A percentile compares a stretch with the other conserved stretches of the same genome.
Evolutionary conservation across 2,888 invertebrate genomes (phyloP).

Genomic region (Dastarcus helophoroides): DNA sequence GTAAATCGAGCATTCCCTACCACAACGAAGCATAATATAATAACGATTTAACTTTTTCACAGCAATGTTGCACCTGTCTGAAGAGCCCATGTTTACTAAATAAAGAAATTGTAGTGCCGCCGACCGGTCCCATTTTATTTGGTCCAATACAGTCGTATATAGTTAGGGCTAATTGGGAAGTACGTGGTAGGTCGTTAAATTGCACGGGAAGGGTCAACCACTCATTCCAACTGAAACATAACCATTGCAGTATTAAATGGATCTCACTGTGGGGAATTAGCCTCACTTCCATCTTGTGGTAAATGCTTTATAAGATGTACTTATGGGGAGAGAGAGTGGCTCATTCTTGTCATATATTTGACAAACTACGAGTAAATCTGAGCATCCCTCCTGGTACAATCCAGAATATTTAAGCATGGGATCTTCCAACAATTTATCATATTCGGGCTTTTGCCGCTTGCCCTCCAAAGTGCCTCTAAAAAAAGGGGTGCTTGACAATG

Average conservation of each 20-base stretch:
- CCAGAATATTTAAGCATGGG: constrained; percentile 88
- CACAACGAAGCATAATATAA: background rate
- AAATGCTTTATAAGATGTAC: constrained; percentile 87
- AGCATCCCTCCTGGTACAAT: constrained; percentile 69
- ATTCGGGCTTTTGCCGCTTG: constrained; percentile 72
- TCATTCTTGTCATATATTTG: constrained; percentile 74
- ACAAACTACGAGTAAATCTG: constrained; percentile 80
- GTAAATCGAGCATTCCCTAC: constrained; percentile 75
- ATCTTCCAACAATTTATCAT: constrained; percentile 75
- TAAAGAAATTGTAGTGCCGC: constrained; percentile 84
- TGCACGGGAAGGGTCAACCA: constrained; percentile 87
- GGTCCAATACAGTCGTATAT: constrained; percentile 88
- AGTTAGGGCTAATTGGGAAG: constrained; percentile 75
- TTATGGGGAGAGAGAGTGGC: constrained; percentile 73
- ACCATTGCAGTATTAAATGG: too few relatives aligned
- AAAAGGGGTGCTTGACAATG: constrained; percentile 14
- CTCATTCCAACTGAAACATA: constrained; percentile 80
- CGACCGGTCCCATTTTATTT: constrained; percentile 70
- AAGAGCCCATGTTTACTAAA: constrained; percentile 93
- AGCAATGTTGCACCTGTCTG: too few relatives aligned
- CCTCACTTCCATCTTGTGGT: constrained; percentile 87
- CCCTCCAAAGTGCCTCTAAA: constrained; percentile 88
- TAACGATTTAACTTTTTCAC: background rate
- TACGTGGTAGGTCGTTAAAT: constrained; percentile 83
- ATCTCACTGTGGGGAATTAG: too few relatives aligned